Conservation (phyloP, 2,888 invertebrate genomes). For the Parelbella ahira region DNA sequence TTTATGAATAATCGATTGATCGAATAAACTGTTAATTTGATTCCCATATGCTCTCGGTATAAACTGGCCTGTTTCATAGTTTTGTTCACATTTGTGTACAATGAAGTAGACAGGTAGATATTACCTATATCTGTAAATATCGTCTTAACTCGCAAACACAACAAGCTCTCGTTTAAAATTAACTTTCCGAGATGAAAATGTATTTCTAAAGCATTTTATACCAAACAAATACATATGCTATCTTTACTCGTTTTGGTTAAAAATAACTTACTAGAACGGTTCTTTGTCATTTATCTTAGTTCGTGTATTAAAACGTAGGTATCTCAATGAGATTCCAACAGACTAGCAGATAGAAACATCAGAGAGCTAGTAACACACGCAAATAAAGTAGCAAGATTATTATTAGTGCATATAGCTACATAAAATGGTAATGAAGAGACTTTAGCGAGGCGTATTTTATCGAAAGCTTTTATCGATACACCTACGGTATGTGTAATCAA, state of each 20-base stretch:
- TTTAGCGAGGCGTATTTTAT: slow-evolving; percentile 20
- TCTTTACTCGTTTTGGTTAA: no score
- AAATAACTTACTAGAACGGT: no score
- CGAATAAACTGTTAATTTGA: slow-evolving; percentile 44
- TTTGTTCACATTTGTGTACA: slow-evolving; percentile 26
- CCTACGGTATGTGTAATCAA: no score
- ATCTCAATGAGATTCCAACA: slow-evolving; percentile 14
- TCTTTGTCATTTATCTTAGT: no score
- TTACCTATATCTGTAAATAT: no score
- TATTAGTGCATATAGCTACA: slow-evolving; percentile 27
- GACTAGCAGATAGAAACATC: slow-evolving; percentile 10
- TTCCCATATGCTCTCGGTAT: slow-evolving; percentile 30
- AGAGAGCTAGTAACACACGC: slow-evolving; percentile 19
- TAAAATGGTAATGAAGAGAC: slow-evolving; percentile 28
- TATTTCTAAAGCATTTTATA: no score
- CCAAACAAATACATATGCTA: no score
- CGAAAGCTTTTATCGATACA: slow-evolving; percentile 14
- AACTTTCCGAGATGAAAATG: no score
- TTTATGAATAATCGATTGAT: slow-evolving; percentile 45
- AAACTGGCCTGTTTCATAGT: slow-evolving; percentile 25
- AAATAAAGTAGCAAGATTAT: slow-evolving; percentile 31
- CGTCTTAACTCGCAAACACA: no score
- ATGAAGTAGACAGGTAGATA: no score
- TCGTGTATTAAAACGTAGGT: no score
- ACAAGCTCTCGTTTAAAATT: no score